A percentile compares a stretch with the other conserved stretches of the same genome.
phyloP scores from a whole-genome alignment of 1,140 invertebrate species.

The Drosophila watanabei region DNA sequence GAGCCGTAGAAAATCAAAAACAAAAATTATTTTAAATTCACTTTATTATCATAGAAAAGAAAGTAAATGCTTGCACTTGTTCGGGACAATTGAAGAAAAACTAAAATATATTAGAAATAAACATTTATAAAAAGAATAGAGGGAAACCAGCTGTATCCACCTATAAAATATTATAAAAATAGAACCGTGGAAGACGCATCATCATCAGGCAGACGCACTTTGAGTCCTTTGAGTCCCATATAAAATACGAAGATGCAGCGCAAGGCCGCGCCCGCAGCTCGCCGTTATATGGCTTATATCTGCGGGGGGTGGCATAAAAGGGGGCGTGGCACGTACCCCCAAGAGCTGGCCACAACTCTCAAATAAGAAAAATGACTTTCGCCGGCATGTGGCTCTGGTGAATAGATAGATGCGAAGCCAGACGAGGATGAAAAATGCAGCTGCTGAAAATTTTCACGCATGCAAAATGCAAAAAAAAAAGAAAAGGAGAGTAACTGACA shows the following conservation, averaged over 20 bases:
- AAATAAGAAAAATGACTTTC: constrained; percentile 63
- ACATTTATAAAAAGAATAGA: not conserved
- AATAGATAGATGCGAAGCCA: constrained; percentile 13
- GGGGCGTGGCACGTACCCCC: constrained; percentile 12
- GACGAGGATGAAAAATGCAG: constrained; percentile 50
- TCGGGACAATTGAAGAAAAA: not conserved
- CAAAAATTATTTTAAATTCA: not conserved
- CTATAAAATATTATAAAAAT: not conserved
- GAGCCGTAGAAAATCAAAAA: not conserved
- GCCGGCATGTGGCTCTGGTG: constrained; percentile 36
- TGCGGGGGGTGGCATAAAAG: not conserved
- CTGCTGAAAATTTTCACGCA: constrained; percentile 44
- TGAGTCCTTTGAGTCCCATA: constrained; percentile 29
- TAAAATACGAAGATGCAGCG: constrained; percentile 34
- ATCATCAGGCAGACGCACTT: constrained; percentile 4
- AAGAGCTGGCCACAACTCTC: constrained; percentile 49
- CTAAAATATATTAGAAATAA: not conserved
- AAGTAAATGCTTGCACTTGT: not conserved
- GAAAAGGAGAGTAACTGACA: constrained; percentile 7
- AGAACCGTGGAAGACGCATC: constrained; percentile 7
- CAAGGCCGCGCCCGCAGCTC: constrained; percentile 12
- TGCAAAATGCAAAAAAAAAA: constrained; percentile 34
- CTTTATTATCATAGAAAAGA: not conserved
- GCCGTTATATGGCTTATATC: constrained; percentile 7
- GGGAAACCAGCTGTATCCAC: no score